Evolutionary conservation across 2,888 invertebrate species (phyloP), one percentile per base, ranked within the genome.

Genomic region (Atherix ibis): DNA sequence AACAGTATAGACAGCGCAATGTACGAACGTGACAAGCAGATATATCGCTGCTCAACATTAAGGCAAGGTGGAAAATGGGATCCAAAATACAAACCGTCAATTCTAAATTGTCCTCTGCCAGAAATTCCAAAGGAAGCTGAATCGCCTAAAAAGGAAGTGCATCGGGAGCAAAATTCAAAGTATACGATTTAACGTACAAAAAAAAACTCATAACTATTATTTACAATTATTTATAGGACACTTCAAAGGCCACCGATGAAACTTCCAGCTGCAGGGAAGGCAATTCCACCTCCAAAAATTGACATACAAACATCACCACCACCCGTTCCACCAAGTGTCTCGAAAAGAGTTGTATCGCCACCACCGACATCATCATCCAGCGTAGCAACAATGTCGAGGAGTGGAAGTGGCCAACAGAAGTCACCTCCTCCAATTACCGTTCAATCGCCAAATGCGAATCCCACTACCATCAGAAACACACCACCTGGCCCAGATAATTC

Each of bases 61-160:
- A 45, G 60, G 4, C 60, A 61, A 41, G 61, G 59, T 32, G 61
- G 59, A 32, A 62, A 62, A 43, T 62, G 57, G 38, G 61, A 62
- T 51, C 56, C 58, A 30, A 61, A 61, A 39, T 59, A 59, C 42
- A 62, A 62, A 44, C 62, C 62, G 34, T 60, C 62, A 36, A 62
- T 62, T 40, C 44, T 62, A 35, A 62, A 62, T 37, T 62, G 62
- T 40, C 62, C 62, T 33, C 45, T 62, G 44, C 62, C 62, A 8
- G 62, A 62, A 40, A 62, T 62, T 40, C 62, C 62, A 13, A 61
- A 61, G 41, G 58, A 60, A 44, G 58, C 58, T 37, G 57, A 59
- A 10, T 50, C 56, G 35, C 52, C 57, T 18, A 37, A 32, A 14
- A 53, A 53, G 40, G 52, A 55, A 34, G 53, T 52, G 13, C 32